phyloP scores from a whole-genome alignment of 2,888 invertebrate genomes.

The Parasteatoda lunata region DNA sequence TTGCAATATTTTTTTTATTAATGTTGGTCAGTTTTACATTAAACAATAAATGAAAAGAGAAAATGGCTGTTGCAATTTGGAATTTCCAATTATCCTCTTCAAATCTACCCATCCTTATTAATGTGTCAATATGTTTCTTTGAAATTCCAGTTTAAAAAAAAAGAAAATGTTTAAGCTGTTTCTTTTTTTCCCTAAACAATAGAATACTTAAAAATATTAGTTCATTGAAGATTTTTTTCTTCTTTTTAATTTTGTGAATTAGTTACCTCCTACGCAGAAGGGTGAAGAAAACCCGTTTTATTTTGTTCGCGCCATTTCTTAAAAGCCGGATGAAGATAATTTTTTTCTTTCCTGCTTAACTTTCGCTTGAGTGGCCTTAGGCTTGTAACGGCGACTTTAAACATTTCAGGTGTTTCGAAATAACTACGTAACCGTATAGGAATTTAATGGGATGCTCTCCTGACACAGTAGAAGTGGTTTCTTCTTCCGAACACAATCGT shows the following conservation, averaged over 20 bases:
- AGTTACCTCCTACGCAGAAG: constrained; percentile 26
- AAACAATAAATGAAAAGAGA: too few species aligned
- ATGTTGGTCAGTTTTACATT: too few species aligned
- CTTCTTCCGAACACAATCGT: too few species aligned
- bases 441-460: too few species aligned
- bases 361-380: neutral
- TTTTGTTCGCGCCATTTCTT: constrained; percentile 46
- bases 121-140: too few species aligned
- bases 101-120: too few species aligned
- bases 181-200: neutral
- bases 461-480: too few species aligned
- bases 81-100: too few species aligned
- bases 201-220: neutral
- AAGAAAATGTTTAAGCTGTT: too few species aligned
- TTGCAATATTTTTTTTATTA: too few species aligned
- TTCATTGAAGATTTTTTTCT: constrained; percentile 11
- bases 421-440: constrained; percentile 5
- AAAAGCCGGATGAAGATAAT: constrained; percentile 38
- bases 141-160: too few species aligned
- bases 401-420: constrained; percentile 17
- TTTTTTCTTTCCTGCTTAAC: neutral
- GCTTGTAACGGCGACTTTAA: constrained; percentile 20
- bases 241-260: neutral
- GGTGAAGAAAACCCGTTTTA: neutral
- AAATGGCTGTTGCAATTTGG: too few species aligned